Percentiles rank a stretch among this genome's conserved stretches.
Conservation (phyloP, 2,113 vertebrate genomes). For the Nothoprocta perdicaria region DNA sequence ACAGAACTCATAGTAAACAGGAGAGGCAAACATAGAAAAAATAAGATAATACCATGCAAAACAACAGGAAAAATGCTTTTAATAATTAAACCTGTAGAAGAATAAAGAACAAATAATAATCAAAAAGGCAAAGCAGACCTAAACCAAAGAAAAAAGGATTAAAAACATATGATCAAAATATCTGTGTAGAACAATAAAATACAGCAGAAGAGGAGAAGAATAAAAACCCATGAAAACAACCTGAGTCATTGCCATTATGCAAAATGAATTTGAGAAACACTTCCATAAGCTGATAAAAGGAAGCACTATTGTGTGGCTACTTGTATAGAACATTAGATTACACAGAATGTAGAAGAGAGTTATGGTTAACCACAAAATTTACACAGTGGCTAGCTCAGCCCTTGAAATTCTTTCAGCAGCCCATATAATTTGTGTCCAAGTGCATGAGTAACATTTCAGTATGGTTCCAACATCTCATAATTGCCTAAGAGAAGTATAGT, state of each 20-base stretch:
- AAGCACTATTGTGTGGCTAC: not conserved
- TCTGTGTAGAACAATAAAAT: not conserved
- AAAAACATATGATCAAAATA: not conserved
- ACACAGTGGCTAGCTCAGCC: not conserved
- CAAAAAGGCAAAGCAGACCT: not conserved
- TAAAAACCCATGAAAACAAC: not conserved
- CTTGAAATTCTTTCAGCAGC: not conserved
- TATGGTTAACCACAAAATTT: not conserved
- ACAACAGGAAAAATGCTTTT: not conserved
- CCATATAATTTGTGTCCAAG: not conserved
- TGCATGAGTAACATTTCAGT: not conserved
- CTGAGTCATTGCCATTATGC: not conserved
- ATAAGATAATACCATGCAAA: too few relatives aligned
- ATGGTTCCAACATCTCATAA: not conserved
- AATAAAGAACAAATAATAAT: not conserved
- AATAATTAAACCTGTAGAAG: not conserved
- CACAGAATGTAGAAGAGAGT: not conserved
- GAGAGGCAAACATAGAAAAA: too few relatives aligned
- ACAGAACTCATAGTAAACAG: not conserved
- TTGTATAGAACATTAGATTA: not conserved
- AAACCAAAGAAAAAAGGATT: not conserved
- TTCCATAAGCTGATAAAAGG: not conserved
- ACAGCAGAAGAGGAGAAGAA: not conserved
- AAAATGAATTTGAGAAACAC: not conserved
- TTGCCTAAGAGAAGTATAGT: not conserved